Evolutionary conservation across 2,888 invertebrate genomes (phyloP).

Genomic region (Dione juno): DNA sequence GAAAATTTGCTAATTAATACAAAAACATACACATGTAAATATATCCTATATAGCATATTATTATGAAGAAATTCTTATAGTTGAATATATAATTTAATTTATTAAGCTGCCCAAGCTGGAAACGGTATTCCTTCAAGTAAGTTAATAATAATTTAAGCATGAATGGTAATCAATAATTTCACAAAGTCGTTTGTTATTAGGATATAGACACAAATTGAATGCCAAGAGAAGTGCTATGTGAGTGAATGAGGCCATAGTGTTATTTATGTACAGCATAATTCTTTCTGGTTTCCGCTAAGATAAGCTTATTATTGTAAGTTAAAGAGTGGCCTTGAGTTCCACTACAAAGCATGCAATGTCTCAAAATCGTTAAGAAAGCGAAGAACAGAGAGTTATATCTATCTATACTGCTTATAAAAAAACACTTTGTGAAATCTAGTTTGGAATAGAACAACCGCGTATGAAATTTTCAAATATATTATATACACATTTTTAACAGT

Average conservation of each 20-base stretch:
- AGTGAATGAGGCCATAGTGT: background rate
- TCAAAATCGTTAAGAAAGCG: too few species aligned
- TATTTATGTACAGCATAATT: background rate
- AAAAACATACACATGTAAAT: background rate
- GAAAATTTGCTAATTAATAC: background rate
- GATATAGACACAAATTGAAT: background rate
- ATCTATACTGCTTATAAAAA: too few species aligned
- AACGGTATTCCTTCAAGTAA: background rate
- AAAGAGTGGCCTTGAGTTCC: too few species aligned
- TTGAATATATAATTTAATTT: slow-evolving; percentile 1
- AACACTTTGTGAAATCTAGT: too few species aligned
- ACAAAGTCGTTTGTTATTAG: background rate
- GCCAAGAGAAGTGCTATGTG: background rate
- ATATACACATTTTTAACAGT: too few species aligned
- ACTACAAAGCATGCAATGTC: too few species aligned
- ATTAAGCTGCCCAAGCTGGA: slow-evolving; percentile 4
- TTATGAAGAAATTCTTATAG: slow-evolving; percentile 15
- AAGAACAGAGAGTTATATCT: too few species aligned
- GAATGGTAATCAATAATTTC: slow-evolving; percentile 2
- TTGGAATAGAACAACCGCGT: too few species aligned
- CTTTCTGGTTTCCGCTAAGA: too few species aligned
- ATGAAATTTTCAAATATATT: too few species aligned
- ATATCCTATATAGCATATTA: background rate
- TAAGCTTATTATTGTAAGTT: too few species aligned
- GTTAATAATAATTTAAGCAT: background rate